Percentiles rank a stretch among this genome's conserved stretches.
phyloP scores from a whole-genome alignment of 2,113 vertebrate genomes.

The Xenotilapia flavipinnis region DNA sequence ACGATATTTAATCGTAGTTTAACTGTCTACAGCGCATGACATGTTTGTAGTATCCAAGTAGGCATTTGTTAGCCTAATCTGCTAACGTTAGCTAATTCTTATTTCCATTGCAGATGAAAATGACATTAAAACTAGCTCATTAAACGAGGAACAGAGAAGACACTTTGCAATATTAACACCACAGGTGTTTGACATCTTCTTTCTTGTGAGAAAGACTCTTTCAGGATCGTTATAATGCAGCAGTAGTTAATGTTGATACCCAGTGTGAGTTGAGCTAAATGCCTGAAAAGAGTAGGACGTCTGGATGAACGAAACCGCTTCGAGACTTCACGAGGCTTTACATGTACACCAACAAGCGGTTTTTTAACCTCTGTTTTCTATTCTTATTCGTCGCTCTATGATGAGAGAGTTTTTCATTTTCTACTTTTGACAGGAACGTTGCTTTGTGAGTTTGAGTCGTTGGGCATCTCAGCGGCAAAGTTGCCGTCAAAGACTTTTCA shows the following conservation, averaged over 20 bases:
- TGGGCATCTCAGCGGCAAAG: not conserved
- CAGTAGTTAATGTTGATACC: not conserved
- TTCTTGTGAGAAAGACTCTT: not conserved
- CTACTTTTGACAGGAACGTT: not conserved
- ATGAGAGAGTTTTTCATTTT: not conserved
- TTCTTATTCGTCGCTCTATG: not conserved
- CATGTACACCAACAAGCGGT: not conserved
- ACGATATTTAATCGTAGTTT: not conserved
- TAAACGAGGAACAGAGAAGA: not conserved
- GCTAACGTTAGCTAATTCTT: conserved; percentile 9
- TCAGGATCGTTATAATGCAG: not conserved
- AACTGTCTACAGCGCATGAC: not conserved
- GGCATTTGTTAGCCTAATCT: not conserved
- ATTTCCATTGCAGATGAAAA: not conserved
- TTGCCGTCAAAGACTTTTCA: not conserved
- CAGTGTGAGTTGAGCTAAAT: not conserved
- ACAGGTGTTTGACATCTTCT: not conserved
- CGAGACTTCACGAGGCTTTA: not conserved
- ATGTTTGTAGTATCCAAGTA: not conserved
- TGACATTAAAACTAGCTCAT: not conserved
- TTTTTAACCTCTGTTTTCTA: not conserved
- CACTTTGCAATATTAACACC: not conserved
- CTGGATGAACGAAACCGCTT: conserved; percentile 7
- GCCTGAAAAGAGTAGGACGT: not conserved
- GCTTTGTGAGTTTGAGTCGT: not conserved